Evolutionary conservation across 2,113 vertebrate species (phyloP).

Genomic region (Aegithalos caudatus): DNA sequence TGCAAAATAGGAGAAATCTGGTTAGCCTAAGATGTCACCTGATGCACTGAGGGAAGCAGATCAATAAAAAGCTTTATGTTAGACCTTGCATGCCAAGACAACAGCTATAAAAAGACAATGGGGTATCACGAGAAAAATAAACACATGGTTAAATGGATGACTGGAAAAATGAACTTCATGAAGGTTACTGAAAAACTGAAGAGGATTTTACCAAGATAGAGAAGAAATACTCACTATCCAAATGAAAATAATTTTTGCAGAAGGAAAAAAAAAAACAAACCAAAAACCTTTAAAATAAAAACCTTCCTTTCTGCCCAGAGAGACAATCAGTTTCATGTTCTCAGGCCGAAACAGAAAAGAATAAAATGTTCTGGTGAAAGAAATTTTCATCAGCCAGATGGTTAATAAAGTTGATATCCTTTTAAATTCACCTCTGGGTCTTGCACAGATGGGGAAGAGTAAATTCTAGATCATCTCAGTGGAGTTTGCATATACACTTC

Average conservation of each 20-base stretch:
- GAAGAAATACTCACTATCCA: neutral
- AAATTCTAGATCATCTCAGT: constrained; percentile 12
- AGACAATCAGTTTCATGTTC: neutral
- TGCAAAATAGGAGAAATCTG: constrained; percentile 36
- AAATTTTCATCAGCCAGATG: neutral
- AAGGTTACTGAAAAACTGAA: neutral
- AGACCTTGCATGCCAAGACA: neutral
- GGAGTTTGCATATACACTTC: neutral
- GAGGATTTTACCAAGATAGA: neutral
- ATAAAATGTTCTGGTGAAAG: neutral
- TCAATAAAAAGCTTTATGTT: constrained; percentile 39
- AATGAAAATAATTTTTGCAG: neutral
- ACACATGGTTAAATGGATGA: neutral
- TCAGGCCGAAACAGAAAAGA: neutral
- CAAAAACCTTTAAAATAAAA: neutral
- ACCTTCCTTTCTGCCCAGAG: neutral
- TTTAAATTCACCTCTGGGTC: neutral
- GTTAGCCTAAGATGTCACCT: constrained; percentile 22
- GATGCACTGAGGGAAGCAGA: neutral
- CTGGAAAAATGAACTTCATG: neutral
- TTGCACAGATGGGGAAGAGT: neutral
- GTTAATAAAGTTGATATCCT: neutral
- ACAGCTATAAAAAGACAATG: constrained; percentile 22
- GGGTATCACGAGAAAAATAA: neutral
- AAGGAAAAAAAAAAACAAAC: neutral